Evolutionary conservation across 2,113 vertebrate species (phyloP).

Genomic region (Chloebia gouldiae): DNA sequence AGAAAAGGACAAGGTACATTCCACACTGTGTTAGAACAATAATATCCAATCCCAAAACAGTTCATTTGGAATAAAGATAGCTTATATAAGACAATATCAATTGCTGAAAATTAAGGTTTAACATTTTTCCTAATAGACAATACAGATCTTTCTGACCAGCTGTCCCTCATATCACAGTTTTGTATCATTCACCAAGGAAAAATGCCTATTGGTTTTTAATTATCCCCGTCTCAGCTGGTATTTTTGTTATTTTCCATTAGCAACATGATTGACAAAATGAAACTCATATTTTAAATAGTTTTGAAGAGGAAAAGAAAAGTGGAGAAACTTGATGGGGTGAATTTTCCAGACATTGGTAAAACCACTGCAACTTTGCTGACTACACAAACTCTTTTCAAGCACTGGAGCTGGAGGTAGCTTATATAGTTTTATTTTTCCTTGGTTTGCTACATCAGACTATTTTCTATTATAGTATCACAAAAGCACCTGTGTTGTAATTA

Average conservation of each 20-base stretch:
- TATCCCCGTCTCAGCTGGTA: not conserved
- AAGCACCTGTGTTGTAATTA: conserved; percentile 17
- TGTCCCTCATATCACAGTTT: not conserved
- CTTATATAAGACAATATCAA: not conserved
- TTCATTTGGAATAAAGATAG: not conserved
- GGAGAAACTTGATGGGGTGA: not conserved
- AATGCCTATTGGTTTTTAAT: rapidly evolving
- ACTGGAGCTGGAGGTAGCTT: not conserved
- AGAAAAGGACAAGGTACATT: not conserved
- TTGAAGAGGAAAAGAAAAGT: not conserved
- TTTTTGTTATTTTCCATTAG: not conserved
- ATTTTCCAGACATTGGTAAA: not conserved
- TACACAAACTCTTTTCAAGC: not conserved
- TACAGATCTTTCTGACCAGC: not conserved
- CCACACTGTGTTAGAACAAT: not conserved
- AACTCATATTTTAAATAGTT: not conserved
- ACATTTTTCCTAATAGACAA: not conserved
- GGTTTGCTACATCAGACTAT: not conserved
- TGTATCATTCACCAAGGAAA: not conserved
- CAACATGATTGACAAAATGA: not conserved
- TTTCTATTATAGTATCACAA: not conserved
- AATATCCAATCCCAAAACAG: not conserved
- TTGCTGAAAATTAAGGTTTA: not conserved
- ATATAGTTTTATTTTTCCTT: not conserved
- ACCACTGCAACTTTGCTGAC: not conserved